Base-by-base conservation (phyloP, 2,113 vertebrate species). In the Pelodiscus sinensis region DNA sequence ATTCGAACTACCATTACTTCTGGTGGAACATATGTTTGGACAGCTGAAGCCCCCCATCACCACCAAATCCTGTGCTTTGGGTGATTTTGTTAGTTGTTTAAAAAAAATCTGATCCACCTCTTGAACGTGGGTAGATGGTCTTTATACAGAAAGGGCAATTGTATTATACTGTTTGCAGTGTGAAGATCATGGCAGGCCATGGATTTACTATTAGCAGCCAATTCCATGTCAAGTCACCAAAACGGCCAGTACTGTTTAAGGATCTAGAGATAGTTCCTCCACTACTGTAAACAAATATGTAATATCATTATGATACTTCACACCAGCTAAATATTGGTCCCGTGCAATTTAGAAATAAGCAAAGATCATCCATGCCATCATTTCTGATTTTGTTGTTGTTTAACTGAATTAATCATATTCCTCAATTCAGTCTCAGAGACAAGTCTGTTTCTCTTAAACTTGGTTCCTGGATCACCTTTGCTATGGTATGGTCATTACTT, bases 311-410 rank as follows among this genome's bases (percentile, higher is more conserved):
- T 71, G 65, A 82, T 51, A 51, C 1, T 58, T 27, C 82, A 73
- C 7, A 51, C 1, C 11, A 71, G 4, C 38, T 2, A 65, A 58
- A 73, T 18, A 18, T 9, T n/a, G 19, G 18, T 25, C 18, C 65
- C 31, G 35, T 71, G 18, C n/a, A n/a, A 71, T 79, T 79, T 7
- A 13, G 3, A 14, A 2, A 6, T 2, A 0, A 0, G 2, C 38
- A 84, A 38, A 65, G 3, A 4, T 35, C 3, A 77, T 16, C 50
- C n/a, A 88, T 80, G 56, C 3, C 51, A 78, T 29, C 25, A 71
- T 35, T 71, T 71, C n/a, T 71, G 65, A 54, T 54, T 21, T 21
- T 35, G 31, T 16, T 25, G 55, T 12, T 1, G 79, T 12, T 35
- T 50, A 35, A 25, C 6, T 85, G 9, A 65, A 57, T 88, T 52